phyloP scores from a whole-genome alignment of 2,113 vertebrate species.

The Lipophrys pholis region DNA sequence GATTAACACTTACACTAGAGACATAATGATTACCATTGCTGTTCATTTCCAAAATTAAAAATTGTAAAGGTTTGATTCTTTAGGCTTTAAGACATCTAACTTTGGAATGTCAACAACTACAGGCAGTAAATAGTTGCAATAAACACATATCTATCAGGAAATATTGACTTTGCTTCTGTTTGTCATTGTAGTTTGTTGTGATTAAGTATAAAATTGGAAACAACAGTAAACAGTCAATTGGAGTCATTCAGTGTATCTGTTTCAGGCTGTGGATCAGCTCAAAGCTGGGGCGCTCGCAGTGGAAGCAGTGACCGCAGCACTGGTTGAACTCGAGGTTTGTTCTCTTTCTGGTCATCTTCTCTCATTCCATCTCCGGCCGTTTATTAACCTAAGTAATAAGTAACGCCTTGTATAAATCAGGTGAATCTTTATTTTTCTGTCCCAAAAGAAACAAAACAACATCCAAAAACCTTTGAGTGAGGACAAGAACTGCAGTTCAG shows the following conservation, averaged over 20 bases:
- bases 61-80: too few relatives aligned
- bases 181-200: too few relatives aligned
- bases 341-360: not conserved
- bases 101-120: too few relatives aligned
- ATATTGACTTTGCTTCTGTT: too few relatives aligned
- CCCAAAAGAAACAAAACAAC: slow-evolving; percentile 1
- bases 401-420: not conserved
- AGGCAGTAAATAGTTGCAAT: too few relatives aligned
- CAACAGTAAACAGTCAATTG: too few relatives aligned
- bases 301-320: slow-evolving; percentile 96
- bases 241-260: slow-evolving; percentile 32
- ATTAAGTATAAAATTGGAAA: too few relatives aligned
- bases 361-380: not conserved
- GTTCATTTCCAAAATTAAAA: too few relatives aligned
- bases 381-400: not conserved
- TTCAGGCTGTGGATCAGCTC: slow-evolving; percentile 95
- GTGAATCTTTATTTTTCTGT: not conserved
- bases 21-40: too few relatives aligned
- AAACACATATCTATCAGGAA: too few relatives aligned
- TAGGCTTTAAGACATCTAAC: too few relatives aligned
- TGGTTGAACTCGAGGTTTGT: slow-evolving; percentile 96
- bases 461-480: slow-evolving; percentile 1
- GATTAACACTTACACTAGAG: too few relatives aligned
- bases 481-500: slow-evolving; percentile 4
- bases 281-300: slow-evolving; percentile 94